A percentile compares a stretch with the other conserved stretches of the same genome.
These are phyloP conservation scores for Reticulitermes lucifugus DNA, from an alignment of 2,888 invertebrate species.

Conservation along the genomic window DNA sequence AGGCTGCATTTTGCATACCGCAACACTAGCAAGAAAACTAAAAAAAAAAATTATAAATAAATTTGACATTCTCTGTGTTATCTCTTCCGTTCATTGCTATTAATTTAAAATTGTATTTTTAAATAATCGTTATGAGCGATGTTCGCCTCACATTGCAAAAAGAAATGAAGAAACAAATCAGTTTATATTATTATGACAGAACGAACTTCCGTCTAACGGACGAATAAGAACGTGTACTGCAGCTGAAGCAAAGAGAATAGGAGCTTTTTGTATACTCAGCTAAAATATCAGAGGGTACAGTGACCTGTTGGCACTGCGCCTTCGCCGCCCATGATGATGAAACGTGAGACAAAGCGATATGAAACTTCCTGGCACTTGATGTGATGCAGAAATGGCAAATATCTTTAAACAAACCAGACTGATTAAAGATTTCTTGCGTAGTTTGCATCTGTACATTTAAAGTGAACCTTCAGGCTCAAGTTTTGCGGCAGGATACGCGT, in stretches of 20 bases:
- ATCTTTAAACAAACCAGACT: not conserved
- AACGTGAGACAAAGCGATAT: constrained; percentile 7
- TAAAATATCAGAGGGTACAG: constrained; percentile 7
- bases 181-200: not conserved
- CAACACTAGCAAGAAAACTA: too few relatives aligned
- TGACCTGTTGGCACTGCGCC: not conserved
- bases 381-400: constrained; percentile 10
- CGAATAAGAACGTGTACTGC: not conserved
- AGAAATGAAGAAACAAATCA: not conserved
- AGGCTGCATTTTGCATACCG: too few relatives aligned
- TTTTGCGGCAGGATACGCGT: not conserved
- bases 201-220: not conserved
- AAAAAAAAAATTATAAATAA: too few relatives aligned
- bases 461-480: too few relatives aligned
- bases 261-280: not conserved
- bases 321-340: not conserved
- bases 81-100: too few relatives aligned
- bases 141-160: too few relatives aligned
- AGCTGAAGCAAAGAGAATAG: not conserved
- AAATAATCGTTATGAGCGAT: too few relatives aligned
- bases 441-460: too few relatives aligned
- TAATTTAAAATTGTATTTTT: too few relatives aligned
- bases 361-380: not conserved
- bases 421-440: too few relatives aligned
- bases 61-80: too few relatives aligned